Evolutionary conservation across 2,113 vertebrate species (phyloP).

Genomic region (Sander vitreus): DNA sequence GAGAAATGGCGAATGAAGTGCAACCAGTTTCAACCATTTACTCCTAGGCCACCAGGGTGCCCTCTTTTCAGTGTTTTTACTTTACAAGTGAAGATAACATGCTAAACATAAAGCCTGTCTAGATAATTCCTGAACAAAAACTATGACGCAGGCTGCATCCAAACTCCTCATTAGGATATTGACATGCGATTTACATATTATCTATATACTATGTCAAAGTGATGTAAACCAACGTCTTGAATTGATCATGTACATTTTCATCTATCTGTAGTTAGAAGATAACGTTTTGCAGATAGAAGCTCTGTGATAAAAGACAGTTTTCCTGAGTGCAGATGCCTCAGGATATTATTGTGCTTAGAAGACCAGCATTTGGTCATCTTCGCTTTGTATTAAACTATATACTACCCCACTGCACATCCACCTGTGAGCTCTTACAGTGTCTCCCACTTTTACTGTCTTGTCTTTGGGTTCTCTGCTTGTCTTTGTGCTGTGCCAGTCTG

Average conservation of each 20-base stretch:
- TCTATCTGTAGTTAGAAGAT: background rate
- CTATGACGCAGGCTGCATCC: too few species aligned
- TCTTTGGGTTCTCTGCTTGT: constrained; percentile 38
- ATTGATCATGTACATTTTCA: too few species aligned
- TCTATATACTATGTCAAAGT: too few species aligned
- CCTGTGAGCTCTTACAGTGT: constrained; percentile 37
- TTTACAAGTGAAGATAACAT: background rate
- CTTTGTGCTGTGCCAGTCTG: constrained; percentile 32
- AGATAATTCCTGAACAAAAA: too few species aligned
- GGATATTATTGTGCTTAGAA: constrained; percentile 36
- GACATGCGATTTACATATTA: too few species aligned
- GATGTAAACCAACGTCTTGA: too few species aligned
- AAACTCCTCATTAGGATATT: too few species aligned
- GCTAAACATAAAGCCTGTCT: background rate
- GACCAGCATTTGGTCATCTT: constrained; percentile 18
- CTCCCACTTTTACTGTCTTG: constrained; percentile 21
- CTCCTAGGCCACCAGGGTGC: background rate
- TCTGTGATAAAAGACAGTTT: constrained; percentile 7
- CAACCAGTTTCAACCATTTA: background rate
- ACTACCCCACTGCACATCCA: constrained; percentile 38
- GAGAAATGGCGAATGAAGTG: background rate
- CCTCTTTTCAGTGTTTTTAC: background rate
- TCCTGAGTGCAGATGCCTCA: constrained; percentile 53
- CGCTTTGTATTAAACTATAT: constrained; percentile 60
- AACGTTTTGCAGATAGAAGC: background rate